Percentiles rank a stretch among this genome's conserved stretches.
Evolutionary conservation across 1,140 invertebrate species (phyloP).

Genomic region (Stegodyphus dumicola): DNA sequence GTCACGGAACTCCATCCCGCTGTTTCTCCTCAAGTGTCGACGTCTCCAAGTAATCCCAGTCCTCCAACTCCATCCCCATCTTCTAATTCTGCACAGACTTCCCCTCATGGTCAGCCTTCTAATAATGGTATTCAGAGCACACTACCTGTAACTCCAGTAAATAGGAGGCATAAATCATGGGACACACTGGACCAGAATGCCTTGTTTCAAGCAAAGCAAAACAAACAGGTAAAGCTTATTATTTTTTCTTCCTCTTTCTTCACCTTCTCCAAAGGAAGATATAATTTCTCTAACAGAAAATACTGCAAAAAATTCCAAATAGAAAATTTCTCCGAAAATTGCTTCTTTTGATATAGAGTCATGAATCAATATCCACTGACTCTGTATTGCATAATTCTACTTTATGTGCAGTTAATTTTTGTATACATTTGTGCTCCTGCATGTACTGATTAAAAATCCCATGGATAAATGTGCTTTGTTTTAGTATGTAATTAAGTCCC

Average conservation of each 20-base stretch:
- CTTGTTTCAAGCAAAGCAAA: slow-evolving; percentile 75
- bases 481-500: too few relatives aligned
- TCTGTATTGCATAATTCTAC: too few relatives aligned
- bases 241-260: neutral
- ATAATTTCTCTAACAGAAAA: too few relatives aligned
- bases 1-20: slow-evolving; percentile 67
- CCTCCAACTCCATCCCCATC: slow-evolving; percentile 61
- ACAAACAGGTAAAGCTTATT: slow-evolving; percentile 68
- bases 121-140: neutral
- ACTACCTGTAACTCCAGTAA: slow-evolving; percentile 65
- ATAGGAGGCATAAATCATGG: slow-evolving; percentile 88
- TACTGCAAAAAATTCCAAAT: too few relatives aligned
- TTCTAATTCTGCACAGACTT: slow-evolving; percentile 59
- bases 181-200: slow-evolving; percentile 86
- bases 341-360: too few relatives aligned
- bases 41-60: slow-evolving; percentile 50
- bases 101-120: slow-evolving; percentile 51
- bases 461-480: too few relatives aligned
- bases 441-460: too few relatives aligned
- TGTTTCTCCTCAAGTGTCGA: slow-evolving; percentile 61
- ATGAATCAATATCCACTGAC: too few relatives aligned
- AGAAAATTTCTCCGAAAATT: too few relatives aligned
- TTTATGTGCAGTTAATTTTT: too few relatives aligned
- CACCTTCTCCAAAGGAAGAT: neutral
- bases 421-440: too few relatives aligned